Evolutionary conservation across 2,797 vertebrate species (phyloP).

Genomic region (Propithecus perrieri): DNA sequence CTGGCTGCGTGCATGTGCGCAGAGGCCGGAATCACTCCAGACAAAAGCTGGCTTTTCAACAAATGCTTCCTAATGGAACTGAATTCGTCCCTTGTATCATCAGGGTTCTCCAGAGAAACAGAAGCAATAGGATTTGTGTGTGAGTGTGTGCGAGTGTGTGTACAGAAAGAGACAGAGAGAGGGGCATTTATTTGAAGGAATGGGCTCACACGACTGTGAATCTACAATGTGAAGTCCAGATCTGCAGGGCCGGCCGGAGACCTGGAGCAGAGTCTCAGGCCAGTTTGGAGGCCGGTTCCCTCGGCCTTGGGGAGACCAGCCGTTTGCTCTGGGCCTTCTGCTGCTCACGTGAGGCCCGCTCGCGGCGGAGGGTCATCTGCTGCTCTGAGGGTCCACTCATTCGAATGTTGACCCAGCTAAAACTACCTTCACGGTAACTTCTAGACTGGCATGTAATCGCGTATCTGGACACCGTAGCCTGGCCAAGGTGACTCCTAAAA

Average conservation of each 20-base stretch:
- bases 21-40: background rate
- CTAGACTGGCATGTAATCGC: background rate
- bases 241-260: background rate
- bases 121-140: background rate
- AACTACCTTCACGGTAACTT: background rate
- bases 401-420: background rate
- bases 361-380: background rate
- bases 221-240: background rate
- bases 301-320: background rate
- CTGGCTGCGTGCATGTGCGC: background rate
- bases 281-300: background rate
- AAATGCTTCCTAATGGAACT: background rate
- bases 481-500: background rate
- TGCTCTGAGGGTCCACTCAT: background rate
- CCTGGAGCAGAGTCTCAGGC: background rate
- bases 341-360: background rate
- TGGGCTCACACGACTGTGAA: too few relatives aligned
- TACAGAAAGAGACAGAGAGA: background rate
- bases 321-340: background rate
- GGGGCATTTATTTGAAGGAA: background rate
- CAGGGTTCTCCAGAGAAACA: background rate
- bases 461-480: background rate
- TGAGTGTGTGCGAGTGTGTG: too few relatives aligned
- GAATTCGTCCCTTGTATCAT: background rate
- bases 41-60: background rate